Evolutionary conservation across 2,888 invertebrate species (phyloP).

Genomic region (Teinopalpus imperialis): DNA sequence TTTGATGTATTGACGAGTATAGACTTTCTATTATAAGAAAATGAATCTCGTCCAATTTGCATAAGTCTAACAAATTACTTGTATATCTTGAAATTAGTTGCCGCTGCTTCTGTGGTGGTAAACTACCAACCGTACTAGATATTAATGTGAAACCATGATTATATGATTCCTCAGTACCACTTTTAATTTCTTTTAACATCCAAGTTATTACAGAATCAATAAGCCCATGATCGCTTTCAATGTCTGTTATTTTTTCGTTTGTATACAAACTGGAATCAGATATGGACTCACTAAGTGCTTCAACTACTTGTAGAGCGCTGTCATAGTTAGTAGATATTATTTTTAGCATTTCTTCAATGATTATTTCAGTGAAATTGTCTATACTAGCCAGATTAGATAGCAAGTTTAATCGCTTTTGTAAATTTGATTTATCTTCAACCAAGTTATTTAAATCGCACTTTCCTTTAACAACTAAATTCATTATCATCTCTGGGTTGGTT

Average conservation of each 20-base stretch:
- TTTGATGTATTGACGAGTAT: constrained; percentile 68
- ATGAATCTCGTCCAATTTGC: constrained; percentile 48
- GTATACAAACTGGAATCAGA: constrained; percentile 58
- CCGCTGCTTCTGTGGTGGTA: constrained; percentile 56
- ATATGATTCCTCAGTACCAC: constrained; percentile 42
- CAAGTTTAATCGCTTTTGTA: constrained; percentile 66
- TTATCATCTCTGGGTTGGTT: constrained; percentile 78
- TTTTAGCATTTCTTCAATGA: constrained; percentile 68
- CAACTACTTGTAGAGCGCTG: constrained; percentile 54
- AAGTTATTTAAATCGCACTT: constrained; percentile 63
- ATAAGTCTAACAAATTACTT: constrained; percentile 45
- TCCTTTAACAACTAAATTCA: constrained; percentile 69
- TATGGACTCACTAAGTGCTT: constrained; percentile 56
- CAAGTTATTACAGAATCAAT: constrained; percentile 62
- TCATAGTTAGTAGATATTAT: constrained; percentile 47
- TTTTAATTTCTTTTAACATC: constrained; percentile 54
- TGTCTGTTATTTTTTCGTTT: constrained; percentile 57
- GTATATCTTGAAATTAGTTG: constrained; percentile 50
- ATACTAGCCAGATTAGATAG: constrained; percentile 70
- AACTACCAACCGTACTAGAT: constrained; percentile 57
- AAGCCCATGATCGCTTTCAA: constrained; percentile 69
- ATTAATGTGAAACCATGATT: constrained; percentile 56
- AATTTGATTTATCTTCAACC: constrained; percentile 46
- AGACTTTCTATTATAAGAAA: constrained; percentile 76
- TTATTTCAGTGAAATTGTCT: constrained; percentile 70